Conservation (phyloP, 2,797 vertebrate species). For the Sebastes iracundus region DNA sequence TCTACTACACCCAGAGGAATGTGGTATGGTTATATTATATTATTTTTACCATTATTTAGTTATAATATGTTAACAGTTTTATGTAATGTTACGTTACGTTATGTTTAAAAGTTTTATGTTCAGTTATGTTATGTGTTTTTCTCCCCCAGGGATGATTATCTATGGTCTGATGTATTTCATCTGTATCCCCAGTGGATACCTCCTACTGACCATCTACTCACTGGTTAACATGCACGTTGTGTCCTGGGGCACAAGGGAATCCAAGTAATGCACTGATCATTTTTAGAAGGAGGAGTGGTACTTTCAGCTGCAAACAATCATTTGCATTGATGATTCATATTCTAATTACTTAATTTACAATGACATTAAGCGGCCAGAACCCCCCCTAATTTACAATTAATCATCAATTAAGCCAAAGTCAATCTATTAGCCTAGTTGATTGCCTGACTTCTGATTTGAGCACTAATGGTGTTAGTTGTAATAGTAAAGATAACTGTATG, state of each 20-base stretch:
- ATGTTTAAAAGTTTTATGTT: neutral
- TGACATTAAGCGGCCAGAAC: neutral
- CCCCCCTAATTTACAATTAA: neutral
- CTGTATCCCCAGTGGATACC: slow-evolving; percentile 88
- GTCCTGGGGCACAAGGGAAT: slow-evolving; percentile 87
- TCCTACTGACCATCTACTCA: slow-evolving; percentile 87
- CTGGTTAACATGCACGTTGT: slow-evolving; percentile 87
- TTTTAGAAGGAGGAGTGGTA: neutral
- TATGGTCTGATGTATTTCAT: slow-evolving; percentile 89
- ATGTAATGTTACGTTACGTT: neutral
- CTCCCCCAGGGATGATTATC: slow-evolving; percentile 64
- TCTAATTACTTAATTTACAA: neutral
- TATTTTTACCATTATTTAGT: neutral
- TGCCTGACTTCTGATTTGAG: neutral
- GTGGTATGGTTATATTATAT: slow-evolving; percentile 61
- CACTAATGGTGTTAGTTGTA: neutral
- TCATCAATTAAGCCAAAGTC: neutral
- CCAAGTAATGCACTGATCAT: slow-evolving; percentile 69
- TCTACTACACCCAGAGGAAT: slow-evolving; percentile 84
- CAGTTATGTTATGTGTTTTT: neutral
- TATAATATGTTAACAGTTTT: neutral
- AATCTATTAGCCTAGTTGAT: neutral
- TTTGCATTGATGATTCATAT: neutral
- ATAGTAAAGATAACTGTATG: neutral
- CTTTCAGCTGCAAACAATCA: neutral